phyloP scores from a whole-genome alignment of 2,113 vertebrate species.

The Bubo bubo region DNA sequence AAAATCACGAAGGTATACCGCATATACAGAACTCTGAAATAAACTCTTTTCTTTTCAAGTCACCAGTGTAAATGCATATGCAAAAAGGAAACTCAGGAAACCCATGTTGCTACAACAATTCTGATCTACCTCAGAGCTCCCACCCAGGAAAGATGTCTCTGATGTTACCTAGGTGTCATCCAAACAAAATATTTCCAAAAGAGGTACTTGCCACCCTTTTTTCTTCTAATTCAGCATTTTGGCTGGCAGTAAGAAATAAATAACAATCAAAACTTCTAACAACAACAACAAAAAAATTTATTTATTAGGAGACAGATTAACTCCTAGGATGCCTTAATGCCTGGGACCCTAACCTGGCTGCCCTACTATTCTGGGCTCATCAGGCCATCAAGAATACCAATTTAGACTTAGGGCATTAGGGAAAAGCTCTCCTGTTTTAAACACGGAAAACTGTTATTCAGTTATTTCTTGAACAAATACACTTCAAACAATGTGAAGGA shows the following conservation, averaged over 20 bases:
- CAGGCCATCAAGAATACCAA: background rate
- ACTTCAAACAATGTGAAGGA: constrained; percentile 63
- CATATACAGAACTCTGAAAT: constrained; percentile 15
- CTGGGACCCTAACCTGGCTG: background rate
- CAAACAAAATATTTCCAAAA: constrained; percentile 48
- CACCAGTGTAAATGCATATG: background rate
- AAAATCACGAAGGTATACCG: background rate
- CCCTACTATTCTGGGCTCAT: background rate
- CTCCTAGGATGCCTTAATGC: background rate
- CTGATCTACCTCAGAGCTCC: constrained; percentile 6
- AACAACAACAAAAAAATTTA: background rate
- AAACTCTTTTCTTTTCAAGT: constrained; percentile 19
- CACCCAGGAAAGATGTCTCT: constrained; percentile 50
- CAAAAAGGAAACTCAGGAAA: constrained; percentile 4
- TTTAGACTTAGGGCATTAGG: background rate
- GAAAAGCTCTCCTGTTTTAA: constrained; percentile 10
- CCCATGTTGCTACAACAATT: background rate
- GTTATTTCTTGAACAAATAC: constrained; percentile 61
- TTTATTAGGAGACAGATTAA: background rate
- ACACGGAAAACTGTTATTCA: constrained; percentile 36
- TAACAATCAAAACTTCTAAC: background rate
- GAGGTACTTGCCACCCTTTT: background rate
- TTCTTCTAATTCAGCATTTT: constrained; percentile 24
- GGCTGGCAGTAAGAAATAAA: background rate
- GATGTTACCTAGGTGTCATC: constrained; percentile 13